Percentiles rank a stretch among this genome's conserved stretches.
Conservation (phyloP, 2,888 invertebrate species). For the Tribolium freemani region DNA sequence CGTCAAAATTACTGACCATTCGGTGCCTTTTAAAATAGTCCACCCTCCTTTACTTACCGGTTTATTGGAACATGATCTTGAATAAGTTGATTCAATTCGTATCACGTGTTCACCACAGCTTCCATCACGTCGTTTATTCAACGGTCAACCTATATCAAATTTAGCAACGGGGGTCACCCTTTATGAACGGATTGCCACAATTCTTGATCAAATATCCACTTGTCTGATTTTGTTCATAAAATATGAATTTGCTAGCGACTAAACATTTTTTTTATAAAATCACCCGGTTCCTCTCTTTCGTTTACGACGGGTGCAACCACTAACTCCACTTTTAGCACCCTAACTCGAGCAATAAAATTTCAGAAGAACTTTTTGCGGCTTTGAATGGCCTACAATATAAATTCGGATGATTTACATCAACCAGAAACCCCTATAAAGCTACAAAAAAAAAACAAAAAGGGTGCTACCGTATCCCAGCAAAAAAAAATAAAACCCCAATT, state of each 20-base stretch:
- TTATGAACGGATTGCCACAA: neutral
- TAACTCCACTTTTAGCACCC: neutral
- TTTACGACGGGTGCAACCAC: neutral
- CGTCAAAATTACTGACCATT: constrained; percentile 43
- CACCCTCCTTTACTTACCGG: constrained; percentile 40
- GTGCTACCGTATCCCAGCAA: neutral
- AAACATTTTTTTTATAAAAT: too few species aligned
- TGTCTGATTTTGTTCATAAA: too few species aligned
- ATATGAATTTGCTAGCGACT: too few species aligned
- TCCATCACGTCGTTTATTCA: constrained; percentile 22
- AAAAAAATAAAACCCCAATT: neutral
- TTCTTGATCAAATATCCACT: neutral
- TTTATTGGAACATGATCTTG: constrained; percentile 44
- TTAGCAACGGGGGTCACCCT: neutral
- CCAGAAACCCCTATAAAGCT: neutral
- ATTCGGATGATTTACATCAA: neutral
- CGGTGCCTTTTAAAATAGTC: constrained; percentile 24
- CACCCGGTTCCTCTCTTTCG: too few species aligned
- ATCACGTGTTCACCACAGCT: constrained; percentile 31
- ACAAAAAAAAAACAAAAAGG: neutral
- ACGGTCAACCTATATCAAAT: constrained; percentile 22
- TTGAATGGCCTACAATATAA: neutral
- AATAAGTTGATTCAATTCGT: constrained; percentile 41
- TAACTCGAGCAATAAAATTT: neutral
- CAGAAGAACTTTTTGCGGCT: neutral